These are phyloP conservation scores for Arothron firmamentum DNA, from an alignment of 2,113 vertebrate genomes.

Conservation along the genomic window DNA sequence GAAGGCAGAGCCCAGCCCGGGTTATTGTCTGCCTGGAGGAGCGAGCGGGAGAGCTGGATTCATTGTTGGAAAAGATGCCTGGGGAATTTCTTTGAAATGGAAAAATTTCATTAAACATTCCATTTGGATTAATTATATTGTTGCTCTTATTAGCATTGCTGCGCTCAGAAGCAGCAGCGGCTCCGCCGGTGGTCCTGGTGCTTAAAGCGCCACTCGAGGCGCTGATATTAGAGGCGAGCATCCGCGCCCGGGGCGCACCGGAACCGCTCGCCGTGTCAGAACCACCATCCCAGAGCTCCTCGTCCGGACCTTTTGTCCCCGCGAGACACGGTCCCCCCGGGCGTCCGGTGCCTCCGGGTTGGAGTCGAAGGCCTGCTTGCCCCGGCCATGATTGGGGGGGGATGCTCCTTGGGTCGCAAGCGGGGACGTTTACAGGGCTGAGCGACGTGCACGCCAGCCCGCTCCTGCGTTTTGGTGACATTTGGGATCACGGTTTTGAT, in stretches of 20 bases:
- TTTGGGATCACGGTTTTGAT: background rate
- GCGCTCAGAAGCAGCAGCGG: conserved; percentile 11
- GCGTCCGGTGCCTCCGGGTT: conserved; percentile 11
- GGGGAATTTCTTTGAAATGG: conserved; percentile 72
- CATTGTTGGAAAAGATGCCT: conserved; percentile 41
- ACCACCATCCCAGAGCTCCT: no score
- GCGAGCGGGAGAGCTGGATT: conserved; percentile 39
- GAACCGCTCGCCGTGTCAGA: conserved; percentile 32
- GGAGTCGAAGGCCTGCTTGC: conserved; percentile 26
- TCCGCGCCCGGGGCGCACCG: conserved; percentile 41
- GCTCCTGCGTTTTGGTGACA: background rate
- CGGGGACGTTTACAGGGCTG: background rate
- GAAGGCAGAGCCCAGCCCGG: conserved; percentile 53
- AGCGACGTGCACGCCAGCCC: no score
- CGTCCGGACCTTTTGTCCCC: conserved; percentile 49
- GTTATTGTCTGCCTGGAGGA: conserved; percentile 53
- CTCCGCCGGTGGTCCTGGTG: conserved; percentile 24
- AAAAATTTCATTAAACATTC: conserved; percentile 75
- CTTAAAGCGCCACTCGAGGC: conserved; percentile 44
- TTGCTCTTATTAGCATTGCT: conserved; percentile 54
- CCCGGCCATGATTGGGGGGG: conserved; percentile 38
- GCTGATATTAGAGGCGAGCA: conserved; percentile 40
- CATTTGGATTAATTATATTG: conserved; percentile 69
- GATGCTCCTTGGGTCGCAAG: conserved; percentile 52
- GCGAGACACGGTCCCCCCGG: conserved; percentile 35